Evolutionary conservation across 1,140 invertebrate genomes (phyloP).

Genomic region (Cepaea nemoralis): DNA sequence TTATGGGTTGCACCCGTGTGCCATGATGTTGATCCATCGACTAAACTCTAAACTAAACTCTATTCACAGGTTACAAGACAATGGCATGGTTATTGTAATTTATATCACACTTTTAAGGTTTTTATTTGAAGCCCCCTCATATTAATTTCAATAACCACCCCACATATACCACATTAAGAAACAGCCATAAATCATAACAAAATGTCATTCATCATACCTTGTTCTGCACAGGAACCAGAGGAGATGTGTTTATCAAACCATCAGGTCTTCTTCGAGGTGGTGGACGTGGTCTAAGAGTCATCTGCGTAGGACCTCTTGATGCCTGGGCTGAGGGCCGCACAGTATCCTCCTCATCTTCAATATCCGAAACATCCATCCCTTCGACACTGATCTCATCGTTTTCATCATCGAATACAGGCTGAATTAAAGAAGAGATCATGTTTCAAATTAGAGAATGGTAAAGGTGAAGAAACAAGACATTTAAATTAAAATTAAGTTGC

Average conservation of each 20-base stretch:
- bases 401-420: constrained; percentile 52
- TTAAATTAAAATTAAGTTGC: no score
- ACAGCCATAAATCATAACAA: neutral
- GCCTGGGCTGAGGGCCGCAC: neutral
- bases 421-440: neutral
- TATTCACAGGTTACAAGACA: no score
- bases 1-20: no score
- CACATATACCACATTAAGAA: neutral
- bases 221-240: neutral
- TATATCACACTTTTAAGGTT: no score
- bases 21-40: no score
- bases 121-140: no score
- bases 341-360: constrained; percentile 57
- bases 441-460: no score
- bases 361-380: constrained; percentile 70
- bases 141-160: no score
- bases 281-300: constrained; percentile 28
- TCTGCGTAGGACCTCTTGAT: neutral
- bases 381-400: constrained; percentile 66
- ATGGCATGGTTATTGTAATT: no score
- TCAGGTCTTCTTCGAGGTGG: constrained; percentile 11
- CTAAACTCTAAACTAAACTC: no score
- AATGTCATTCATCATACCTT: neutral
- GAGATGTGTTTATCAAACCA: neutral
- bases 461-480: no score